A percentile compares a stretch with the other conserved stretches of the same genome.
phyloP scores from a whole-genome alignment of 1,140 invertebrate genomes.

The Lordiphosa mommai region DNA sequence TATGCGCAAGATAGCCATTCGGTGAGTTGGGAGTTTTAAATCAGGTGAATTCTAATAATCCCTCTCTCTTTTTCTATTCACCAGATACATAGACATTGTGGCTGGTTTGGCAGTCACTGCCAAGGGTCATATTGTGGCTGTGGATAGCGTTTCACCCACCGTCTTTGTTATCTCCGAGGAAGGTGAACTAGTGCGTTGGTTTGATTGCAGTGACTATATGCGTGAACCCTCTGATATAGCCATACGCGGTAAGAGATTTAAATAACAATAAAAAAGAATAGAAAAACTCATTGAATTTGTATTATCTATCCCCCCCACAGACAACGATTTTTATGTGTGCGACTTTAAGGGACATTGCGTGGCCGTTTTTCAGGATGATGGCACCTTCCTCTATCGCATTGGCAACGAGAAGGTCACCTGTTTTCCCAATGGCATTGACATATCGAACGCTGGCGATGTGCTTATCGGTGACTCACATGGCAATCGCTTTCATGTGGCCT shows the following conservation, averaged over 20 bases:
- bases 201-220: slow-evolving; percentile 98
- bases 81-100: slow-evolving; percentile 98
- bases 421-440: slow-evolving; percentile 98
- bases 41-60: neutral
- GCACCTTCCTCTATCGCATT: slow-evolving; percentile 93
- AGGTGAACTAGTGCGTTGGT: slow-evolving; percentile 95
- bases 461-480: slow-evolving; percentile 98
- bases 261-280: no score
- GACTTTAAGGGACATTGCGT: slow-evolving; percentile 99
- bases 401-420: slow-evolving; percentile 97
- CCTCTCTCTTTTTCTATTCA: slow-evolving; percentile 1
- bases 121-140: slow-evolving; percentile 95
- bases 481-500: slow-evolving; percentile 97
- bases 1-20: slow-evolving; percentile 94
- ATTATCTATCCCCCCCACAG: slow-evolving; percentile 84
- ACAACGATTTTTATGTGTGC: slow-evolving; percentile 97
- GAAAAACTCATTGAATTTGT: neutral
- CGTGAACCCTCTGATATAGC: slow-evolving; percentile 97
- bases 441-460: slow-evolving; percentile 97
- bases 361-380: slow-evolving; percentile 95
- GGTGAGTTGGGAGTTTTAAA: slow-evolving; percentile 26
- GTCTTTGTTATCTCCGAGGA: slow-evolving; percentile 96
- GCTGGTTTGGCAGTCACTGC: slow-evolving; percentile 95
- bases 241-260: slow-evolving; percentile 87
- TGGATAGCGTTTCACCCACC: slow-evolving; percentile 97